A percentile compares a stretch with the other conserved stretches of the same genome.
These are phyloP conservation scores for Drosophila rubida DNA, from an alignment of 2,888 invertebrate genomes.

Conservation along the genomic window DNA sequence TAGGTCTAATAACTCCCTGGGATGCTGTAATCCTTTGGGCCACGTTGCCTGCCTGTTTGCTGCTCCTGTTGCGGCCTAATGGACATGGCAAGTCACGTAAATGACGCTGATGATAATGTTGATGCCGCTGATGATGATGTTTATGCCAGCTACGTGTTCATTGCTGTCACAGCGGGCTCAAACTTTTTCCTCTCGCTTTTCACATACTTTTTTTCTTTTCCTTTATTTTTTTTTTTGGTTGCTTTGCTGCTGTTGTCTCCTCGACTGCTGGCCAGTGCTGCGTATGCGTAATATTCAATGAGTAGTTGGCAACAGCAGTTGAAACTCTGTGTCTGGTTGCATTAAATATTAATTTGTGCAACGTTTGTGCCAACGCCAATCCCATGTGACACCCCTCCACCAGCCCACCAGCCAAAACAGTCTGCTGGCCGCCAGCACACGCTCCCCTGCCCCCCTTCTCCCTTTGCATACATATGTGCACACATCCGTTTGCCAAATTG, in stretches of 20 bases:
- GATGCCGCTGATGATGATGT: conserved; percentile 67
- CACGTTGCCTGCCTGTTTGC: conserved; percentile 36
- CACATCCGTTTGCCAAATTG: conserved; percentile 62
- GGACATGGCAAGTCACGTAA: conserved; percentile 75
- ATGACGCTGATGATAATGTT: conserved; percentile 66
- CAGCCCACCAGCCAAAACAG: not conserved
- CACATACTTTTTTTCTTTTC: not conserved
- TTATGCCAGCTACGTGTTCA: conserved; percentile 72
- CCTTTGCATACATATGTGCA: conserved; percentile 49
- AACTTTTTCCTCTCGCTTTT: conserved; percentile 34
- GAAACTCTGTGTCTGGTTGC: conserved; percentile 53
- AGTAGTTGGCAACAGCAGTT: conserved; percentile 56
- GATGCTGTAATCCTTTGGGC: conserved; percentile 74
- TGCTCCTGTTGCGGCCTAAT: conserved; percentile 53
- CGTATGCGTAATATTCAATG: conserved; percentile 75
- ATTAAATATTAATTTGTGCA: conserved; percentile 76
- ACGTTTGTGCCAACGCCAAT: conserved; percentile 41
- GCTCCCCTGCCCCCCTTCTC: not conserved
- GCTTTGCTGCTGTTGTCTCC: conserved; percentile 3
- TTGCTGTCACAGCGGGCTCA: conserved; percentile 64
- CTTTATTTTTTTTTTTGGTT: no score
- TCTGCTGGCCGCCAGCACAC: not conserved
- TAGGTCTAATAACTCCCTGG: conserved; percentile 76
- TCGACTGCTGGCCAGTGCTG: conserved; percentile 31
- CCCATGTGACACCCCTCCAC: not conserved